phyloP scores from a whole-genome alignment of 2,797 vertebrate species.

The Sebastes cheni region DNA sequence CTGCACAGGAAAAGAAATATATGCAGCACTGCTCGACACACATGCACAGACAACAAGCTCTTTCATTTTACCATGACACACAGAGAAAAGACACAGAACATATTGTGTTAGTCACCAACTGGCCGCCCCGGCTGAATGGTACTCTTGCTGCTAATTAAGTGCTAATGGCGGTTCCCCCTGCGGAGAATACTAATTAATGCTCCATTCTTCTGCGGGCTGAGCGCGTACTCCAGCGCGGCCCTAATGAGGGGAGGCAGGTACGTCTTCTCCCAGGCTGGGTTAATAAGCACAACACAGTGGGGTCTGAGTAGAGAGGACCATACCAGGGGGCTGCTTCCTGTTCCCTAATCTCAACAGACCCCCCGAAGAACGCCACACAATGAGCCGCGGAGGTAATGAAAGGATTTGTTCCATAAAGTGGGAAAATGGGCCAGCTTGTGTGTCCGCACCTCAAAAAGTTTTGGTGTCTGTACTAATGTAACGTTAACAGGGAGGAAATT shows the following conservation, averaged over 20 bases:
- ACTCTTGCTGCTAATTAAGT: slow-evolving; percentile 86
- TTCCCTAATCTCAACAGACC: slow-evolving; percentile 76
- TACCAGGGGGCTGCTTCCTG: slow-evolving; percentile 80
- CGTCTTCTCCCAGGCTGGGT: slow-evolving; percentile 79
- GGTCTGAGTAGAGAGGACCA: slow-evolving; percentile 71
- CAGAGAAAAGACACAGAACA: slow-evolving; percentile 69
- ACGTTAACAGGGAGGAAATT: slow-evolving; percentile 19
- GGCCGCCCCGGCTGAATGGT: slow-evolving; percentile 75
- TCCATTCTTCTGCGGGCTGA: slow-evolving; percentile 79
- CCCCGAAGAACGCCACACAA: slow-evolving; percentile 72
- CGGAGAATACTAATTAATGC: slow-evolving; percentile 87
- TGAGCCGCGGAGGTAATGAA: slow-evolving; percentile 66
- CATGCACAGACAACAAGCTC: slow-evolving; percentile 43
- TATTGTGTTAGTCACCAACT: slow-evolving; percentile 75
- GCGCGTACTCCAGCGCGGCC: slow-evolving; percentile 77
- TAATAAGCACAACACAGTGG: slow-evolving; percentile 81
- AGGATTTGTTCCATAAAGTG: slow-evolving; percentile 62
- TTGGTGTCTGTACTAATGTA: slow-evolving; percentile 12
- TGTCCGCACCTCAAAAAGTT: slow-evolving; percentile 43
- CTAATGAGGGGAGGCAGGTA: slow-evolving; percentile 87
- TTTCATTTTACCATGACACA: slow-evolving; percentile 64
- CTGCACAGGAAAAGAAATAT: background rate
- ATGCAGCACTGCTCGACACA: slow-evolving; percentile 10
- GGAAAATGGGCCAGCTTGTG: slow-evolving; percentile 59
- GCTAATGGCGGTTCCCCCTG: slow-evolving; percentile 85